Percentiles rank a stretch among this genome's conserved stretches.
These are phyloP conservation scores for Montipora cactus DNA, from an alignment of 64 coral and sea anemone genomes.

Conservation along the genomic window DNA sequence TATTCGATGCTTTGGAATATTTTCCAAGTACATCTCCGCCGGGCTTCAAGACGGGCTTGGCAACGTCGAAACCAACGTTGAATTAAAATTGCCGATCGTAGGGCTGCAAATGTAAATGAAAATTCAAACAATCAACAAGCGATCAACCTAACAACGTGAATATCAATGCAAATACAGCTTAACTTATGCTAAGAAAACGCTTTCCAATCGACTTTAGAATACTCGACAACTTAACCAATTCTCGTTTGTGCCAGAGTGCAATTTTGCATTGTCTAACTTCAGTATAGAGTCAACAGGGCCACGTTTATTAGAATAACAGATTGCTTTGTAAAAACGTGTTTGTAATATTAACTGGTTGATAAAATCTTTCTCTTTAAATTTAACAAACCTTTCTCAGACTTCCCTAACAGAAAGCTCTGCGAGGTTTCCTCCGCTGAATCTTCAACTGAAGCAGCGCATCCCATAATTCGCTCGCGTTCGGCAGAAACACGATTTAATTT, in stretches of 20 bases:
- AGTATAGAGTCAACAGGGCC: not conserved
- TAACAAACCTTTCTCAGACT: conserved; percentile 79
- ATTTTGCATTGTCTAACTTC: not conserved
- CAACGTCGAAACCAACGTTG: conserved; percentile 96
- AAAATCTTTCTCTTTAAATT: not conserved
- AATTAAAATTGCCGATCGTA: conserved; percentile 92
- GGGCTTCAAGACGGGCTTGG: conserved; percentile 88
- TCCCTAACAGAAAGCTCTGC: conserved; percentile 10
- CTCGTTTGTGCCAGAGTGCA: no score
- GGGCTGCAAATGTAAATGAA: conserved; percentile 52
- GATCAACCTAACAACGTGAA: not conserved
- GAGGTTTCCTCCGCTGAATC: conserved; percentile 28
- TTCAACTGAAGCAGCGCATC: conserved; percentile 74
- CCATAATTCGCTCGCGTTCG: conserved; percentile 60
- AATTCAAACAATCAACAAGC: not conserved
- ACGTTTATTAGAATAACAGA: not conserved
- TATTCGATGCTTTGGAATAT: conserved; percentile 99
- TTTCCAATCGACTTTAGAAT: no score
- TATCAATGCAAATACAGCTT: conserved; percentile 12
- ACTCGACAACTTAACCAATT: no score
- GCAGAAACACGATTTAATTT: not conserved
- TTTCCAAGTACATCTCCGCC: conserved; percentile 95
- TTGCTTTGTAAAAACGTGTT: not conserved
- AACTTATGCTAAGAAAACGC: no score
- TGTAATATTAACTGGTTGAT: not conserved